Conservation (phyloP, 2,888 invertebrate genomes). For the Agrotis ipsilon region DNA sequence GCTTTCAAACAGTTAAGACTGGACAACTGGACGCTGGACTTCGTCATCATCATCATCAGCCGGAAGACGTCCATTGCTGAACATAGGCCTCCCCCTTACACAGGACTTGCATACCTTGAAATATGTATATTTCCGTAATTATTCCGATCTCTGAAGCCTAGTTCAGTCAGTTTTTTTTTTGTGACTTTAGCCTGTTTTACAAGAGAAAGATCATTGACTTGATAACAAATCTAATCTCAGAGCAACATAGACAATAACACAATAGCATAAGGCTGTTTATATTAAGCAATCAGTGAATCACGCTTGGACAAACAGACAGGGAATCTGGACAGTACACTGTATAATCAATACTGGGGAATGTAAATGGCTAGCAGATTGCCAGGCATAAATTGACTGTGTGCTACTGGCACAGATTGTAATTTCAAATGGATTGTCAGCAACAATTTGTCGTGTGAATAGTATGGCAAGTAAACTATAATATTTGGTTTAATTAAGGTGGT, state of each 20-base stretch:
- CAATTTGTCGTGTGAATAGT: conserved; percentile 34
- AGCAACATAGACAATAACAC: neutral
- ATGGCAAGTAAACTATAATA: neutral
- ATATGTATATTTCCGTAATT: too few relatives aligned
- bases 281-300: conserved; percentile 36
- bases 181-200: neutral
- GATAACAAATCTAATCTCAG: neutral
- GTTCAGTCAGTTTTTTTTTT: too few relatives aligned
- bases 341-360: conserved; percentile 63
- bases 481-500: too few relatives aligned
- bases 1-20: too few relatives aligned
- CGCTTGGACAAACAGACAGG: conserved; percentile 38
- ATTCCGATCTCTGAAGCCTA: too few relatives aligned
- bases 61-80: too few relatives aligned
- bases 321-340: conserved; percentile 48
- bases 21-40: too few relatives aligned
- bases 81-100: too few relatives aligned
- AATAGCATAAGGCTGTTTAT: conserved; percentile 23
- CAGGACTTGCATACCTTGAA: too few relatives aligned
- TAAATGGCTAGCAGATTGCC: conserved; percentile 54
- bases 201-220: neutral
- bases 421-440: conserved; percentile 22
- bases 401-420: conserved; percentile 35
- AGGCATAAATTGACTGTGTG: conserved; percentile 41
- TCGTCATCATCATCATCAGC: too few relatives aligned